Evolutionary conservation across 2,113 vertebrate genomes (phyloP), one percentile per base, ranked within the genome.

Genomic region (Paradisaea rubra): DNA sequence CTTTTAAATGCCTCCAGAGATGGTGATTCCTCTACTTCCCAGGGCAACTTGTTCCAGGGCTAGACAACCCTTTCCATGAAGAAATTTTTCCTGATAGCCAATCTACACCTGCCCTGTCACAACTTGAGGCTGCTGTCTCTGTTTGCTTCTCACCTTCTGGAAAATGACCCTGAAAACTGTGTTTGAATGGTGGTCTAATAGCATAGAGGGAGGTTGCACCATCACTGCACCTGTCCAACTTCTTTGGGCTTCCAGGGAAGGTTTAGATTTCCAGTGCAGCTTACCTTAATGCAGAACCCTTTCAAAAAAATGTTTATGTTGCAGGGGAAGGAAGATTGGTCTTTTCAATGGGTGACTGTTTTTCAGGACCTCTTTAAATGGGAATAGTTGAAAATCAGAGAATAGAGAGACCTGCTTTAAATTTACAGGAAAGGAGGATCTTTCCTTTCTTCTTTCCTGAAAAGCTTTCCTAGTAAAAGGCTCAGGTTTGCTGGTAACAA

Each of bases 61-160:
- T 11, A 74, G 8, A 37, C 5, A 78, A 65, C 13, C 2, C 13
- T 44, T 73, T 60, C 16, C 4, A 21, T 20, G 10, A 57, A 30
- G 12, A 79, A 23, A 2, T 25, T 22, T 31, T 70, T 71, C 27
- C 15, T 35, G 5, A 19, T 42, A 52, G 5, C 22, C 3, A n/a
- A 3, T 11, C 27, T 49, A 16, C 53, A 44, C 2, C 4, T 52
- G 1, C 6, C 9, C 6, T 47, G 15, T 6, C 1, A 2, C 52
- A 80, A 5, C 18, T 6, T 42, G 35, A 59, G 15, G 13, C 35
- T 9, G 0, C 31, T 89, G 54, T n/a, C 25, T 63, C 23, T 66
- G 19, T 70, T 72, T 68, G 10, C 28, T 83, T 56, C 50, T 72
- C 24, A 21, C 24, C 30, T 92, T 61, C 27, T 66, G 28, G 52